Evolutionary conservation across 2,797 vertebrate genomes (phyloP).

Genomic region (Sebastes vulpes): DNA sequence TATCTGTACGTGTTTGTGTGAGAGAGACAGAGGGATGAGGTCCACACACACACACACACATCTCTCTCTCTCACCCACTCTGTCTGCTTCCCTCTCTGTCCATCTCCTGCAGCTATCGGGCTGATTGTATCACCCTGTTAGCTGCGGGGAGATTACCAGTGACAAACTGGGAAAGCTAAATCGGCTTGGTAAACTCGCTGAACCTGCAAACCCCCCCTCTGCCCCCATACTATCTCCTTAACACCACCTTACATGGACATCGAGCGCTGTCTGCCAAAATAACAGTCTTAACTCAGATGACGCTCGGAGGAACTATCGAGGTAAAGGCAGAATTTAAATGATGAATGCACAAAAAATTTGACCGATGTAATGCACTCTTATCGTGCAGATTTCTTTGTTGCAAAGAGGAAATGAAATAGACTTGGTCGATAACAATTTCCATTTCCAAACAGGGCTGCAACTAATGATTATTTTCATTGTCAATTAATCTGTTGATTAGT

Average conservation of each 20-base stretch:
- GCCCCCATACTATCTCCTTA: slow-evolving; percentile 59
- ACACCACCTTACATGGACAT: slow-evolving; percentile 65
- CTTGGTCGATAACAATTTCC: neutral
- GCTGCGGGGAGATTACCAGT: slow-evolving; percentile 79
- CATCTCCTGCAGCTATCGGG: slow-evolving; percentile 65
- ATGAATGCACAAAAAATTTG: neutral
- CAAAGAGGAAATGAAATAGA: neutral
- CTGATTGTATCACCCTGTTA: slow-evolving; percentile 69
- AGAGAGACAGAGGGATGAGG: slow-evolving; percentile 29
- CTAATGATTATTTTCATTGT: no score
- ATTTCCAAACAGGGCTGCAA: neutral
- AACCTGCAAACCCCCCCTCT: slow-evolving; percentile 46
- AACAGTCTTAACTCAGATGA: slow-evolving; percentile 54
- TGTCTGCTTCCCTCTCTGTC: slow-evolving; percentile 43
- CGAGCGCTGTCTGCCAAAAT: slow-evolving; percentile 34
- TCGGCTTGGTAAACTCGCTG: slow-evolving; percentile 80
- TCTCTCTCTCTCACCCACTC: slow-evolving; percentile 54
- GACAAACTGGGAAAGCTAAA: slow-evolving; percentile 82
- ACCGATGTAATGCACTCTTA: neutral
- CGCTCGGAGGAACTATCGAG: neutral
- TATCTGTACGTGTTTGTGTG: slow-evolving; percentile 43
- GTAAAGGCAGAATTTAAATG: slow-evolving; percentile 2
- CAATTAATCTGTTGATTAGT: neutral
- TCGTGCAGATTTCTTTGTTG: neutral
- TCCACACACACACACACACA: slow-evolving; percentile 9